phyloP scores from a whole-genome alignment of 1,140 invertebrate species.

The Nylanderia fulva region DNA sequence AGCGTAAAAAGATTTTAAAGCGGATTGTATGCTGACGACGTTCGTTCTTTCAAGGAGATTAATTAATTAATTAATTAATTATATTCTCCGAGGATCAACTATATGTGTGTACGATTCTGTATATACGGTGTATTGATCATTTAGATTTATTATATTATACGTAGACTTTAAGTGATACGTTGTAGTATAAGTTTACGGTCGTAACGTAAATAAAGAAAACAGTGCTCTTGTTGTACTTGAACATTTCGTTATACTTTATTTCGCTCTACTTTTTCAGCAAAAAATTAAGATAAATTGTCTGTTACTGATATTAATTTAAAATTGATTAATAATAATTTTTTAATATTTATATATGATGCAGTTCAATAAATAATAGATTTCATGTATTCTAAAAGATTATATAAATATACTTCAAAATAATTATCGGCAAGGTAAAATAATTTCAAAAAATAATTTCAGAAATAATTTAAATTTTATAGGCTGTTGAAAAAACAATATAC shows the following conservation, averaged over 20 bases:
- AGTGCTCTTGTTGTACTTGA: constrained; percentile 70
- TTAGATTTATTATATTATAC: constrained; percentile 66
- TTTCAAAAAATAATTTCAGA: neutral
- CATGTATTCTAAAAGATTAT: no score
- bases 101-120: constrained; percentile 80
- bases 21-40: constrained; percentile 5
- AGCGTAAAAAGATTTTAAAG: neutral
- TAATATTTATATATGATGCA: no score
- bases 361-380: no score
- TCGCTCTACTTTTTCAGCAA: neutral
- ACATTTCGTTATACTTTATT: constrained; percentile 2
- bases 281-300: neutral
- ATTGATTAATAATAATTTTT: no score
- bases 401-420: no score
- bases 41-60: constrained; percentile 10
- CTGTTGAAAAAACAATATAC: neutral
- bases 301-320: no score
- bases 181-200: constrained; percentile 68
- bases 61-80: no score
- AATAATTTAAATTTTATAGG: neutral
- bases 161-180: constrained; percentile 59
- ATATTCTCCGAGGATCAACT: constrained; percentile 33
- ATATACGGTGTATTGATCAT: constrained; percentile 76
- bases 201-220: constrained; percentile 67
- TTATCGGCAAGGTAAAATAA: neutral